Percentiles rank a stretch among this genome's conserved stretches.
Evolutionary conservation across 1,140 invertebrate species (phyloP).

Genomic region (Cardiocondyla obscurior): DNA sequence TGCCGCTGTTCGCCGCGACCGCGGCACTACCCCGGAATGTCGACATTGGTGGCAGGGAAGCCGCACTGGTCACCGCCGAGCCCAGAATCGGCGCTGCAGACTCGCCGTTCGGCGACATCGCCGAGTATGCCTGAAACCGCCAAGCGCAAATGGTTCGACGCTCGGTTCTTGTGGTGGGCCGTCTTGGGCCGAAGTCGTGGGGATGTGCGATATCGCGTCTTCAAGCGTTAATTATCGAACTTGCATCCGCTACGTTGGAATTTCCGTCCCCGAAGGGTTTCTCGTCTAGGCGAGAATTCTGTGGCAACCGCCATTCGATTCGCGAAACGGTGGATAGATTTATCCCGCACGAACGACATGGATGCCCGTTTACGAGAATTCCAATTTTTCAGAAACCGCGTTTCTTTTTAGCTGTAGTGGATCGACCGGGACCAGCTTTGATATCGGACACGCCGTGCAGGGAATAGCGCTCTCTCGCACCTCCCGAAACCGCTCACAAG

Average conservation of each 20-base stretch:
- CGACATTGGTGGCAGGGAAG: slow-evolving; percentile 96
- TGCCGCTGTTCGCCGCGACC: slow-evolving; percentile 79
- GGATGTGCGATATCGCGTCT: not conserved
- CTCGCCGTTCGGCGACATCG: slow-evolving; percentile 85
- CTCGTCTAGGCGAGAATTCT: not conserved
- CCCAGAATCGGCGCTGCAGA: slow-evolving; percentile 82
- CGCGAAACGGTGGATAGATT: slow-evolving; percentile 10
- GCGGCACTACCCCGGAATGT: slow-evolving; percentile 90
- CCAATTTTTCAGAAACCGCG: not conserved
- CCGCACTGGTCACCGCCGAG: slow-evolving; percentile 85
- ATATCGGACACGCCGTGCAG: slow-evolving; percentile 71
- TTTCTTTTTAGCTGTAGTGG: slow-evolving; percentile 57
- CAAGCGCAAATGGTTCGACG: slow-evolving; percentile 32
- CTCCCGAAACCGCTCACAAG: slow-evolving; percentile 69
- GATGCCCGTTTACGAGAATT: not conserved
- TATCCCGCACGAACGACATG: slow-evolving; percentile 34
- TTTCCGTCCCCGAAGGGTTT: not conserved
- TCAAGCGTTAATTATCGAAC: slow-evolving; percentile 18
- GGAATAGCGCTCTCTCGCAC: slow-evolving; percentile 55
- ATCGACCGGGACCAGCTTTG: slow-evolving; percentile 60
- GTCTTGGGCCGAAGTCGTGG: slow-evolving; percentile 10
- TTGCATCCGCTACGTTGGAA: not conserved
- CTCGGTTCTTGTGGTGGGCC: slow-evolving; percentile 25
- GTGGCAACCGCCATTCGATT: not conserved
- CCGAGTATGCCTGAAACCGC: slow-evolving; percentile 85